Evolutionary conservation across 2,113 vertebrate genomes (phyloP).

Genomic region (Acanthochromis polyacanthus): DNA sequence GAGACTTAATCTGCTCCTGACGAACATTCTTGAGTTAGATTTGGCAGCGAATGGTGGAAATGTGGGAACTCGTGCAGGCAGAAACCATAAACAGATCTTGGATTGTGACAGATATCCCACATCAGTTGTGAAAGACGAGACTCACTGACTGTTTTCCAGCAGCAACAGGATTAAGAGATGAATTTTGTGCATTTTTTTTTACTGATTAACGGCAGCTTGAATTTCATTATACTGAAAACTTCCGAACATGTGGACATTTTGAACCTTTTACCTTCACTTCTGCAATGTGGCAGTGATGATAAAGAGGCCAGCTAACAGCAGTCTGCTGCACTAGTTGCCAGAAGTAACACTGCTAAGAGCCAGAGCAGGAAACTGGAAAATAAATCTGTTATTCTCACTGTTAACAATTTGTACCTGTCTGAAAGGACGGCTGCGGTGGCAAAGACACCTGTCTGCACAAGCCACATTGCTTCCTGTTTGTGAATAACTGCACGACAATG

Average conservation of each 20-base stretch:
- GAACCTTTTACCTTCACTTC: constrained; percentile 18
- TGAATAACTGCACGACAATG: constrained; percentile 60
- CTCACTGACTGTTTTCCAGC: constrained; percentile 40
- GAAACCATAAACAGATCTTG: constrained; percentile 42
- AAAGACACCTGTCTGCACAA: constrained; percentile 54
- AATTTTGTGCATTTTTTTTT: constrained; percentile 26
- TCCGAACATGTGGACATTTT: constrained; percentile 46
- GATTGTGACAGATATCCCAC: constrained; percentile 50
- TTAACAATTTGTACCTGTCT: constrained; percentile 57
- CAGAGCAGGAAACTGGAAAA: constrained; percentile 38
- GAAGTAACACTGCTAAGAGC: constrained; percentile 41
- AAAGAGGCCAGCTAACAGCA: constrained; percentile 21
- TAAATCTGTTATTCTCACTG: constrained; percentile 43
- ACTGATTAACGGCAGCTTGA: constrained; percentile 32
- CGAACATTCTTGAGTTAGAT: constrained; percentile 30
- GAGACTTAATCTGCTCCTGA: constrained; percentile 28
- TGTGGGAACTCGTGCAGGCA: constrained; percentile 44
- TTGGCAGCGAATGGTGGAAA: constrained; percentile 42
- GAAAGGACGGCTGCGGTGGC: constrained; percentile 48
- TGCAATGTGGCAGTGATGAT: constrained; percentile 24
- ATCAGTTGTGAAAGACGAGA: constrained; percentile 54
- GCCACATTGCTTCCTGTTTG: constrained; percentile 83
- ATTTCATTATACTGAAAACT: constrained; percentile 57
- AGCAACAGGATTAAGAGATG: constrained; percentile 42
- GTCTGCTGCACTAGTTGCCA: constrained; percentile 28